Evolutionary conservation across 2,888 invertebrate species (phyloP), one percentile per base, ranked within the genome.

Genomic region (Athrips mouffetella): DNA sequence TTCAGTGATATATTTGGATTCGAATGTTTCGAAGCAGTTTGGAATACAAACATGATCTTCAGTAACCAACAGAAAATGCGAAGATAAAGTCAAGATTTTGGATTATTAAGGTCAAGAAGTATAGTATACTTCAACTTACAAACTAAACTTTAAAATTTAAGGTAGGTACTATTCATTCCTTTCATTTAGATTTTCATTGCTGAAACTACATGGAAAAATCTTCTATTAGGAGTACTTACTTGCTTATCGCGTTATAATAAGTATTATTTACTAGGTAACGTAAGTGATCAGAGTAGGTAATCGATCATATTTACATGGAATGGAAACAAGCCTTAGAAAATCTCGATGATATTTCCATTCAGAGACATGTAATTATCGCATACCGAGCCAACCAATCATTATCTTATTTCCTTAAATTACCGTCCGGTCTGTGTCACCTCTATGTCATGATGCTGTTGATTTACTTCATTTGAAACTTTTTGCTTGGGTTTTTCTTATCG

Each of bases 261-360:
- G 11, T 25, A 40, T 40, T 8, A 40, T 40, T 23, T 40, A n/a
- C 30, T 23, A 41, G 11, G 23, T 29, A 29, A 11, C 10, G n/a
- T 29, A 18, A 21, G 29, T 42, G 42, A 42, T 23, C 29, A 27
- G 10, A 45, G 30, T n/a, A 44, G 27, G 48, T 47, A 40, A 25
- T 15, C 6, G 15, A 21, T 11, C n/a, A 25, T 50, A 64, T 64
- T 67, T 62, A 58, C 64, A 65, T 63, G 50, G 35, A 42, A 67
- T 63, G 51, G 42, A 42, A 47, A 35, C 42, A 31, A 48, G 39
- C 29, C 45, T n/a, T 39, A 37, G 57, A 55, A 58, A 59, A 50
- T 54, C 52, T 60, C 58, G 52, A 59, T 60, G 8, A 59, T 60
- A 65, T 67, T 73, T 70, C 68, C 67, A 68, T 68, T 66, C 52